Base-by-base conservation (phyloP, 2,797 vertebrate species). In the Lagodon rhomboides region DNA sequence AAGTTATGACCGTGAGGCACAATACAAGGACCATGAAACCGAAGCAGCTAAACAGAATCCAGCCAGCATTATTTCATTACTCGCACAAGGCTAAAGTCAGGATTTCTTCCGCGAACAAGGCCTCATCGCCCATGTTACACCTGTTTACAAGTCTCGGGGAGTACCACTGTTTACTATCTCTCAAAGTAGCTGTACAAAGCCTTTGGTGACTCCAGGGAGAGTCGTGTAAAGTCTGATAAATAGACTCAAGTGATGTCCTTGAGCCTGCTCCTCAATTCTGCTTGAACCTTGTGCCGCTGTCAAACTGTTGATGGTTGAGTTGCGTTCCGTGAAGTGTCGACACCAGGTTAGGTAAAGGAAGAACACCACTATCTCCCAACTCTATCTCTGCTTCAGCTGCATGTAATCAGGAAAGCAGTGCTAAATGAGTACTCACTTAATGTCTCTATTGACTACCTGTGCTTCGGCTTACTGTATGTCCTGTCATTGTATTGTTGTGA, bases 31-130 rank as follows among this genome's bases (percentile, higher is more conserved):
- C 60, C 2, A 13, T 22, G 47, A 50, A 50, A 38, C 27, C 1
- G 3, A 58, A 38, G 30, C 8, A 51, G 20, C 50, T 43, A 59
- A 77, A 63, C 55, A 5, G 16, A 61, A 49, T 64, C 63, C 27
- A 56, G 3, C 11, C 17, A 41, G 63, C 20, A 34, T 50, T 50
- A 41, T 56, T 67, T 27, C 43, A 66, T 56, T 0, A 51, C 79
- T 43, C 41, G 61, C 44, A 50, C 34, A 30, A 18, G 56, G 12
- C 12, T 12, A 1, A 49, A 7, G 13, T 50, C 30, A 27, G 43
- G 55, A 68, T 68, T 38, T 54, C 34, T n/a, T 18, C 10, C 12
- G 9, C 25, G 15, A 25, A 44, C 34, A 68, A 30, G 18, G 16
- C 43, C 43, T 12, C 15, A 34, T 9, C 8, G 34, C 34, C 34